Conservation (phyloP, 2,797 vertebrate genomes). For the Taenioides sp. region DNA sequence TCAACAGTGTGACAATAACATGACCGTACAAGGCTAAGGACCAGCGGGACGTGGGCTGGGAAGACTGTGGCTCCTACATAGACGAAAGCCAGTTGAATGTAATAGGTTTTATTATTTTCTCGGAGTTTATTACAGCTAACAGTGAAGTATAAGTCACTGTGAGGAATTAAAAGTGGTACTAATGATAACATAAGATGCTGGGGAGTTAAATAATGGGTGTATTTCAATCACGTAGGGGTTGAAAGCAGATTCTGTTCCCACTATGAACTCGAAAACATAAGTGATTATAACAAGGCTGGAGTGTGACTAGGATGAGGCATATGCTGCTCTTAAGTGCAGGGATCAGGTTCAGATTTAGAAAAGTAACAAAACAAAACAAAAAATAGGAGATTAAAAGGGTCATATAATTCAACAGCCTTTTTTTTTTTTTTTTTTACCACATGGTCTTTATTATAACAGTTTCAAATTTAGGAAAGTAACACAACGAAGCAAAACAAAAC, state of each 20-base stretch:
- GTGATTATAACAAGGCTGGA: no score
- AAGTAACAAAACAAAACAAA: no score
- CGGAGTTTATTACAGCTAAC: constrained; percentile 19
- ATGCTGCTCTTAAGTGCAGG: no score
- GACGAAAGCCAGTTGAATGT: constrained; percentile 26
- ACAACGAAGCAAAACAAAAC: no score
- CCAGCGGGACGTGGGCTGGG: constrained; percentile 24
- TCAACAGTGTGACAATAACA: constrained; percentile 55
- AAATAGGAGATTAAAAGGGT: no score
- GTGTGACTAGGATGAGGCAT: no score
- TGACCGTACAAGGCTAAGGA: constrained; percentile 64
- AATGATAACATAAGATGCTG: constrained; percentile 11
- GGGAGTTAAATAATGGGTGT: neutral
- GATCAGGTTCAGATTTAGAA: no score
- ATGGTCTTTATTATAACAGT: no score
- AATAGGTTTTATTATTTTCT: constrained; percentile 21
- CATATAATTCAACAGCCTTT: no score
- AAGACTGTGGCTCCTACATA: constrained; percentile 26
- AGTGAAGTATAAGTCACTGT: constrained; percentile 29
- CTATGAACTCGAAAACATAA: neutral
- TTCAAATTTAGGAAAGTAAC: no score
- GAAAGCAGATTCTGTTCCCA: neutral
- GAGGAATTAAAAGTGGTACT: constrained; percentile 8
- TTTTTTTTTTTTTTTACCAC: no score
- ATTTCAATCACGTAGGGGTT: neutral